Evolutionary conservation across 2,888 invertebrate genomes (phyloP).

Genomic region (Heliconius ismenius): DNA sequence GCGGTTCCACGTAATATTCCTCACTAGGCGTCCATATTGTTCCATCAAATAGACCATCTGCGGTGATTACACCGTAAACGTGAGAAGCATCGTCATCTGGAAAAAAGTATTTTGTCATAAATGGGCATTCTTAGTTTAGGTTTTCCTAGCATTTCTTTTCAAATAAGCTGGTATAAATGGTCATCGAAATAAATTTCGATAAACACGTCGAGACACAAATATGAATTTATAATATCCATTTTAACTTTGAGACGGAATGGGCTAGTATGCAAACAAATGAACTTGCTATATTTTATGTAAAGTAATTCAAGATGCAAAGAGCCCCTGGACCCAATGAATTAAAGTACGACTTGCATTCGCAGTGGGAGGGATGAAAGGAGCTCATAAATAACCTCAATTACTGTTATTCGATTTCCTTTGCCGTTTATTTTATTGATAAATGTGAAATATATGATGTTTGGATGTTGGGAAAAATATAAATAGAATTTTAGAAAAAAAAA

Average conservation of each 20-base stretch:
- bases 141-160: not conserved
- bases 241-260: conserved; percentile 58
- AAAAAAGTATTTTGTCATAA: conserved; percentile 52
- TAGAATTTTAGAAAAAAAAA: not conserved
- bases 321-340: conserved; percentile 71
- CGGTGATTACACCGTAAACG: conserved; percentile 92
- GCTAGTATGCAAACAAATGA: conserved; percentile 65
- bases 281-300: conserved; percentile 73
- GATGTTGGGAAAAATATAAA: conserved; percentile 8
- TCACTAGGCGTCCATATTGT: conserved; percentile 89
- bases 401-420: conserved; percentile 44
- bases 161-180: not conserved
- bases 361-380: conserved; percentile 67
- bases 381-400: conserved; percentile 79
- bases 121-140: too few species aligned
- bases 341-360: conserved; percentile 78
- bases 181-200: not conserved
- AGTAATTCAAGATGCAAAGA: conserved; percentile 78
- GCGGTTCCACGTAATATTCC: conserved; percentile 92
- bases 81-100: conserved; percentile 90
- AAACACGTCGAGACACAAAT: not conserved
- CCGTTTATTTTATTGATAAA: conserved; percentile 37
- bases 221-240: conserved; percentile 3
- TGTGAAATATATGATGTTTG: conserved; percentile 2
- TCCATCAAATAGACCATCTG: conserved; percentile 94